Conservation (phyloP, 92 coral and sea anemone genomes). For the Paramuricea clavata region DNA sequence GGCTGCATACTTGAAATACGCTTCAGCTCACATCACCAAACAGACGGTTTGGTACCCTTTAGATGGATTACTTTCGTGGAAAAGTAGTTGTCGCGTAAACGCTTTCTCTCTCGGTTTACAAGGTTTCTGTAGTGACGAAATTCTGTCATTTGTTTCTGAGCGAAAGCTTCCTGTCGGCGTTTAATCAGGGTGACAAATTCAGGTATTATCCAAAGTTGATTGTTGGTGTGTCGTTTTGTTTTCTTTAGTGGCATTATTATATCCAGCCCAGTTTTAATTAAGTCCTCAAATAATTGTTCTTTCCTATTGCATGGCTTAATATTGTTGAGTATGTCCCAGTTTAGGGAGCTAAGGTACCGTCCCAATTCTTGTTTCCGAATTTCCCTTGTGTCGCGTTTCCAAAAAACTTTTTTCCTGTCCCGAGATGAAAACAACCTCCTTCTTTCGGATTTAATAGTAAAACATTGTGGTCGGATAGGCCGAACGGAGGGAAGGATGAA, state of each 20-base stretch:
- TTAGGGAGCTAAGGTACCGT: constrained; percentile 5
- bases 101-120: constrained; percentile 64
- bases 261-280: constrained; percentile 59
- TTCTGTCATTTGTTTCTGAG: constrained; percentile 16
- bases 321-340: neutral
- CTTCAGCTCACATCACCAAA: constrained; percentile 61
- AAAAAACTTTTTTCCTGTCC: neutral
- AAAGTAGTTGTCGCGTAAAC: constrained; percentile 43
- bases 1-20: constrained; percentile 42
- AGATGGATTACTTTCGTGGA: constrained; percentile 42
- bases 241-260: constrained; percentile 41
- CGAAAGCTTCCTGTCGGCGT: constrained; percentile 52
- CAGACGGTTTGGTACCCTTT: constrained; percentile 52
- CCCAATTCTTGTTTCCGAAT: constrained; percentile 23
- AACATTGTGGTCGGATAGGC: constrained; percentile 44
- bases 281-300: constrained; percentile 31
- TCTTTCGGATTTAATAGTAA: neutral
- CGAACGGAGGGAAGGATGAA: constrained; percentile 32
- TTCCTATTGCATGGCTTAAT: neutral
- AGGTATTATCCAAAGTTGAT: constrained; percentile 39
- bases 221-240: constrained; percentile 5
- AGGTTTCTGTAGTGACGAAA: constrained; percentile 54
- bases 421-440: neutral
- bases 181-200: constrained; percentile 48
- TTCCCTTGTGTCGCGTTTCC: neutral